These are phyloP conservation scores for Dendrolimus kikuchii DNA, from an alignment of 1,140 invertebrate genomes.

Conservation along the genomic window DNA sequence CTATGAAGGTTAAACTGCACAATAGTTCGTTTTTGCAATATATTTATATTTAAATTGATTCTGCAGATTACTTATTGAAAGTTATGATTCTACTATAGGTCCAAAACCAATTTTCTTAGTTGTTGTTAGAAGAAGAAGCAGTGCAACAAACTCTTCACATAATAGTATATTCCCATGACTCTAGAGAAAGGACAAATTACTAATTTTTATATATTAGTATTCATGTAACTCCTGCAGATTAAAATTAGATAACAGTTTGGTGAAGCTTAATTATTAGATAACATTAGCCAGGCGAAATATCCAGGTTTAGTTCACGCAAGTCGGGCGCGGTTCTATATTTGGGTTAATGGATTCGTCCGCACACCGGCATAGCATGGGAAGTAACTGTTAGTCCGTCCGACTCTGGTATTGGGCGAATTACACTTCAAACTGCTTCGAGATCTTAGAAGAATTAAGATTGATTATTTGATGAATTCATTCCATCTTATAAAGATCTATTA, in stretches of 20 bases:
- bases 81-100: no score
- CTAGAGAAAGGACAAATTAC: no score
- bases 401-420: slow-evolving; percentile 13
- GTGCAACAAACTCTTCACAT: no score
- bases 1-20: no score
- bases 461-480: not conserved
- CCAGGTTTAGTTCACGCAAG: slow-evolving; percentile 22
- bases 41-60: no score
- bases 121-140: no score
- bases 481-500: not conserved
- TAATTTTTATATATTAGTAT: no score
- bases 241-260: slow-evolving; percentile 1
- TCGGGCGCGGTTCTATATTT: slow-evolving; percentile 67
- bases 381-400: slow-evolving; percentile 62
- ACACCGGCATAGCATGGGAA: slow-evolving; percentile 50
- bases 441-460: slow-evolving; percentile 1
- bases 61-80: no score
- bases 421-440: not conserved
- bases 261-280: slow-evolving; percentile 2
- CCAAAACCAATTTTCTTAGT: no score
- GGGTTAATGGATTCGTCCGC: slow-evolving; percentile 69
- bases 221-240: no score
- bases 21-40: no score
- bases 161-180: no score
- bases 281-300: slow-evolving; percentile 2